Base-by-base conservation (phyloP, 2,113 vertebrate genomes). In the Pangasianodon hypophthalmus region DNA sequence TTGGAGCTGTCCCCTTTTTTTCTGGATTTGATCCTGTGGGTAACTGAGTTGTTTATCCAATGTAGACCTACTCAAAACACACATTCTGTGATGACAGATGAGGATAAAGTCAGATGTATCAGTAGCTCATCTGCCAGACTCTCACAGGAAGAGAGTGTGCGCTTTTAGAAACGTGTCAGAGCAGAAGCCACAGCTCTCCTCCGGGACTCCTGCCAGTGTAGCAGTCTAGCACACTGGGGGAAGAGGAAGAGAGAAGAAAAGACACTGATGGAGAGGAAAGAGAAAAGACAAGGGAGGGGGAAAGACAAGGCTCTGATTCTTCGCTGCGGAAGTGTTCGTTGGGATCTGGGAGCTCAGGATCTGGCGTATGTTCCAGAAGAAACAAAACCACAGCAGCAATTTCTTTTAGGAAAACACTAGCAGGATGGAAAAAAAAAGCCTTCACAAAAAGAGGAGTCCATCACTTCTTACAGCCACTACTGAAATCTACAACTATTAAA, bases 141-240 rank as follows among this genome's bases (percentile, higher is more conserved):
- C 82, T 90, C n/a, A 52, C 87, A 88, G 84, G 50, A 90, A 85
- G 73, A 87, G 44, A n/a, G 56, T 29, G 56, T 29, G 67, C 90
- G 19, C 75, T 89, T 91, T 89, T 56, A 87, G 81, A 86, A 91
- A 62, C 88, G 48, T 90, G 79, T 91, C 77, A 90, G 85, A 89
- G 71, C 91, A 75, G 46, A 88, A 91, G 83, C 82, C 89, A 75
- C 71, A 88, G 77, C 88, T 90, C 84, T 90, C 89, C 89, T 88
- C 46, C 16, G 87, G 80, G 89, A 73, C 84, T 84, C 48, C 77
- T 80, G 84, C 84, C 84, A 90, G 62, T 79, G 67, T 79, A 64
- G 80, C 79, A 87, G 75, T 77, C 41, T 86, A 83, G 79, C 89
- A 83, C 56, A 80, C 86, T 75, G 79, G 58, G 75, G 82, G 58